phyloP scores from a whole-genome alignment of 2,888 invertebrate genomes.

The Pollenia griseotomentosa region DNA sequence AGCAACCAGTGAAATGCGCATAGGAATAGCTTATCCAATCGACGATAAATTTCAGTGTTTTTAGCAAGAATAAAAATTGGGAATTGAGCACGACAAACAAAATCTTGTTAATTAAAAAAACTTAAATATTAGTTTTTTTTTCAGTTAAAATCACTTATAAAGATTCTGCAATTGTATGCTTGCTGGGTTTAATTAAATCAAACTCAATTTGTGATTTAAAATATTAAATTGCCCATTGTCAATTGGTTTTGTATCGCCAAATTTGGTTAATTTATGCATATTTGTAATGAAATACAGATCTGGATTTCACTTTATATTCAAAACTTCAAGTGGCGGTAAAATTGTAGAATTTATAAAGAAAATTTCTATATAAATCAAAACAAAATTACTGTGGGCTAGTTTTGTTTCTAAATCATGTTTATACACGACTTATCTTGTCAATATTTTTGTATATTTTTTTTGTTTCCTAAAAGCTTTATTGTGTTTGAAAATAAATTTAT shows the following conservation, averaged over 20 bases:
- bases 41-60: too few relatives aligned
- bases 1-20: too few relatives aligned
- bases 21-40: too few relatives aligned
- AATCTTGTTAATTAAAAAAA: too few relatives aligned
- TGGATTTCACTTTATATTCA: conserved; percentile 23
- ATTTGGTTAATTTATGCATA: conserved; percentile 72
- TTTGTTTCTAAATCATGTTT: conserved; percentile 52
- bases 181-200: background rate
- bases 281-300: conserved; percentile 48
- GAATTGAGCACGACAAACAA: too few relatives aligned
- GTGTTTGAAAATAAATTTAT: conserved; percentile 6
- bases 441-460: conserved; percentile 4
- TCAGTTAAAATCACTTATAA: too few relatives aligned
- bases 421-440: conserved; percentile 42
- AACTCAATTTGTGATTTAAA: background rate
- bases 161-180: background rate
- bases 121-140: too few relatives aligned
- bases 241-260: conserved; percentile 61
- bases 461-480: conserved; percentile 15
- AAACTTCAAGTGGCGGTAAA: conserved; percentile 39
- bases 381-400: conserved; percentile 61
- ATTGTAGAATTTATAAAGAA: conserved; percentile 20
- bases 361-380: conserved; percentile 51
- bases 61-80: too few relatives aligned
- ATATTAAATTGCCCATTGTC: conserved; percentile 60